Conservation (phyloP, 2,113 vertebrate species). For the Nothoprocta pentlandii region DNA sequence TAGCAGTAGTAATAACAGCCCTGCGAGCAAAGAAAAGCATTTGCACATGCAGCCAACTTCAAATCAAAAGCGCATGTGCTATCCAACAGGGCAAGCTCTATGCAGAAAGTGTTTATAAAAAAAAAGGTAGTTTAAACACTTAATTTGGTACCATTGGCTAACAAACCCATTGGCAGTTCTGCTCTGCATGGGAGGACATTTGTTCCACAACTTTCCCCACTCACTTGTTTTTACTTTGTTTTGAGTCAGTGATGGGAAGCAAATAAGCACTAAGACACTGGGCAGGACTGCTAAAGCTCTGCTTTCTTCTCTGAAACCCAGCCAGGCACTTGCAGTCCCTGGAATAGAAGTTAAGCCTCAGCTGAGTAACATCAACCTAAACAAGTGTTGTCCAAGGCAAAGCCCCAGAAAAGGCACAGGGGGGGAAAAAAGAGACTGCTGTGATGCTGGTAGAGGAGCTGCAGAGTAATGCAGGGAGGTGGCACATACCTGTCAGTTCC, state of each 20-base stretch:
- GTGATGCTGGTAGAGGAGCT: fast-evolving
- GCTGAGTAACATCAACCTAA: fast-evolving
- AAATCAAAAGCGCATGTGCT: fast-evolving
- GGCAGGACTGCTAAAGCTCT: neutral
- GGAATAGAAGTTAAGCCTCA: fast-evolving
- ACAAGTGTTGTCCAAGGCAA: neutral
- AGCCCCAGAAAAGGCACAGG: neutral
- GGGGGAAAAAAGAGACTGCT: neutral
- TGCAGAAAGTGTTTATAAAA: neutral
- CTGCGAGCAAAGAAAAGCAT: neutral
- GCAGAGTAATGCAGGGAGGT: fast-evolving
- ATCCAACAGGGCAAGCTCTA: neutral
- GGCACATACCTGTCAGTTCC: neutral
- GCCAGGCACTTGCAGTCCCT: neutral
- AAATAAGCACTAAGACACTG: neutral
- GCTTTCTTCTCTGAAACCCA: neutral
- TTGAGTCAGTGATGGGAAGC: neutral
- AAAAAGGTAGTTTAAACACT: neutral
- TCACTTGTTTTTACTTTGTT: neutral
- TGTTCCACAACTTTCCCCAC: neutral
- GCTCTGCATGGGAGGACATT: neutral
- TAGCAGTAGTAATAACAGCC: neutral
- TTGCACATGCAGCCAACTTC: neutral
- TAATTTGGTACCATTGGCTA: neutral
- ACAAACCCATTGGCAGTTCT: neutral